Evolutionary conservation across 2,888 invertebrate genomes (phyloP), one percentile per base, ranked within the genome.

Genomic region (Himalopsyche tibetana): DNA sequence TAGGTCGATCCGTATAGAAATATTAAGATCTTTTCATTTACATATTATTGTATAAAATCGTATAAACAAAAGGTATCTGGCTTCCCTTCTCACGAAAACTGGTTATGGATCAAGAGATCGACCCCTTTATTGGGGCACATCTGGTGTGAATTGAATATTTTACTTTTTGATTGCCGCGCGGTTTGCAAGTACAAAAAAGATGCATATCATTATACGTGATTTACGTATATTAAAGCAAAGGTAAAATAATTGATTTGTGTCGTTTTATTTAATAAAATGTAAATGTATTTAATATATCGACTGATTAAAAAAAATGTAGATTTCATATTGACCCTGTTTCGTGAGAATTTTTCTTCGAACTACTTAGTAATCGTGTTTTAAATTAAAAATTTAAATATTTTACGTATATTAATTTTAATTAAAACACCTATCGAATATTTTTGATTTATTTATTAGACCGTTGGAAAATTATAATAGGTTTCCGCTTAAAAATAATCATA

Each of bases 1-100:
- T 63, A 63, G 63, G 19, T 28, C 63, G 63, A 63, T 8, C 19
- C 19, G 8, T 63, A 63, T 19, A 19, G 63, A 63, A 63, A 19
- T 63, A 19, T 63, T 63, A 63, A 63, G 63, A 63, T 63, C 63
- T 63, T 63, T 63, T 63, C 63, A 63, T 63, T 63, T 63, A 6
- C 63, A 63, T 63, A 63, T 28, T 63, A 28, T 63, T 28, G 63
- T 63, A 63, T 63, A 28, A 63, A 63, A 28, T 28, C 19, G 28
- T 63, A 79, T 79, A 84, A 84, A 84, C 84, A 84, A 84, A 79
- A 55, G 69, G 82, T 82, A n/a, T 63, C 38, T n/a, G 55, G 79
- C 45, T 82, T 55, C 81, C 55, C 56, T 85, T 85, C 85, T 81
- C 85, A 85, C 82, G 82, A 63, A 85, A 85, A 85, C 85, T 81